Evolutionary conservation across 2,797 vertebrate genomes (phyloP), one percentile per base, ranked within the genome.

Genomic region (Crocodylus rhombifer): DNA sequence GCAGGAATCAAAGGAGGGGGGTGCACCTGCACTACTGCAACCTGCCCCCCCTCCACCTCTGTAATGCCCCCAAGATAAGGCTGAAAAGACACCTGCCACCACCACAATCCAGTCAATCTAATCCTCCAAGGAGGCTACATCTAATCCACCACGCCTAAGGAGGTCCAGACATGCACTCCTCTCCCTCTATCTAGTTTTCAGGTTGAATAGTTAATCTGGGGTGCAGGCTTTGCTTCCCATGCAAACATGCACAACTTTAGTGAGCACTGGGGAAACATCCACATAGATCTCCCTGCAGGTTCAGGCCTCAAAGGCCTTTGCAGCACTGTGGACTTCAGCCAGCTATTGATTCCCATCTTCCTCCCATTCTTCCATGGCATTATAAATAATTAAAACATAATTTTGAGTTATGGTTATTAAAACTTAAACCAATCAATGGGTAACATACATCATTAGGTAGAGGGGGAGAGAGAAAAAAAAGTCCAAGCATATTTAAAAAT

Each of bases 311-410:
- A 65, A 65, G n/a, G 64, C 64, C 16, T 18, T 30, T 42, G 42
- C 42, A 18, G 5, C n/a, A 16, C n/a, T 20, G 16, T 28, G 64
- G 11, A 20, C 30, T 33, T 33, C n/a, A 20, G 64, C 64, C 64
- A 67, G 64, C 30, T 17, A 67, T 17, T 30, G 17, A 33, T 67
- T 23, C 30, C 4, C 58, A 26, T 23, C 28, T 42, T 36, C 15
- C 4, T 23, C 36, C 63, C 13, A 11, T 76, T 4, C 58, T 33
- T 14, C 8, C 0, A 57, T 69, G 6, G 58, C 25, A 56, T 74
- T 4, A 6, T 33, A 8, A 12, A 7, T 42, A 51, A 2, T 2
- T 51, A 5, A 26, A 25, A 9, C 2, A 1, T 65, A 36, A 36
- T 86, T 91, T 74, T 74, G 74, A 82, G 64, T 77, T 69, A 69